Conservation (phyloP, 2,888 invertebrate genomes). For the Sinodicranocentrus sp. region DNA sequence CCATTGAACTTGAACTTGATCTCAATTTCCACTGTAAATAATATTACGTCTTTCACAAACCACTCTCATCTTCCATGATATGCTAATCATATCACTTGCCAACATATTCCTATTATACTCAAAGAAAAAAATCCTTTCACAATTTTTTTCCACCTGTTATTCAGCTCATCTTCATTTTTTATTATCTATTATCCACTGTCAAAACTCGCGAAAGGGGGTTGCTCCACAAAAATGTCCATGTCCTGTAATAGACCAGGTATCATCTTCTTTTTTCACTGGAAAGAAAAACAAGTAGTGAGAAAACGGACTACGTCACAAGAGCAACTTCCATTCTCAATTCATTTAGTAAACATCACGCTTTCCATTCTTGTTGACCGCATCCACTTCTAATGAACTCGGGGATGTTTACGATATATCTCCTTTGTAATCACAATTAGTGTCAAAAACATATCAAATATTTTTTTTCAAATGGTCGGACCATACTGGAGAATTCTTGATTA, state of each 20-base stretch:
- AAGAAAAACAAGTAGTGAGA: background rate
- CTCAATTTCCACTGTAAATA: background rate
- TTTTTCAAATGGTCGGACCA: background rate
- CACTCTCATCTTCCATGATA: background rate
- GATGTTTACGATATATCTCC: background rate
- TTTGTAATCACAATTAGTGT: background rate
- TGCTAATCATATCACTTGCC: background rate
- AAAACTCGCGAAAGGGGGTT: too few relatives aligned
- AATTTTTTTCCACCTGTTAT: background rate
- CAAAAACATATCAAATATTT: background rate
- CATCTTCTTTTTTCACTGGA: conserved; percentile 8
- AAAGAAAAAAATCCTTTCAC: background rate
- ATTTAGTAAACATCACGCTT: background rate
- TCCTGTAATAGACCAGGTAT: background rate
- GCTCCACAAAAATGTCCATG: background rate
- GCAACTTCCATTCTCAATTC: background rate
- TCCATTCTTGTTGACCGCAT: background rate
- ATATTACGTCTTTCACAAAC: background rate
- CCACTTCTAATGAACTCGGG: conserved; percentile 4
- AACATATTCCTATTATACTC: background rate
- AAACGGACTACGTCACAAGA: background rate
- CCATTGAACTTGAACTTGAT: conserved; percentile 61
- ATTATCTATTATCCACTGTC: background rate
- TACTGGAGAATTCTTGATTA: background rate
- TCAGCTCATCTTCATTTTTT: conserved; percentile 41